Evolutionary conservation across 2,888 invertebrate species (phyloP).

Genomic region (Odontocerum albicorne): DNA sequence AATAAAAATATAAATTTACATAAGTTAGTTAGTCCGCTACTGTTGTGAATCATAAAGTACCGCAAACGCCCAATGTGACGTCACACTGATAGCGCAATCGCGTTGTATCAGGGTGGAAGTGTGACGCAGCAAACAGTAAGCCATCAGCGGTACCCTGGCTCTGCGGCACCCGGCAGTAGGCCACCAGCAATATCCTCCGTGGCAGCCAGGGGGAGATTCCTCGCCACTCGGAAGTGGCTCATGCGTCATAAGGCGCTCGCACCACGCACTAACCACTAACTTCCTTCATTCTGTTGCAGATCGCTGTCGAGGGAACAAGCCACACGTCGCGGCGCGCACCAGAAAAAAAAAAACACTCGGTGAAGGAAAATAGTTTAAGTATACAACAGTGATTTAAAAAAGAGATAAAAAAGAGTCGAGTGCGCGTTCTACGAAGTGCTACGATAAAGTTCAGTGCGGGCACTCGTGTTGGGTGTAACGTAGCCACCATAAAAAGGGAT

Average conservation of each 20-base stretch:
- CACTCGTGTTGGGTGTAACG: conserved; percentile 36
- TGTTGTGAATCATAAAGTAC: too few species aligned
- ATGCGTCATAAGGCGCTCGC: conserved; percentile 20
- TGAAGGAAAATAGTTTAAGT: too few species aligned
- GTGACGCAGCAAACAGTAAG: too few species aligned
- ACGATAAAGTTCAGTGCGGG: conserved; percentile 28
- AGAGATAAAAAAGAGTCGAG: background rate
- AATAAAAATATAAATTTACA: too few species aligned
- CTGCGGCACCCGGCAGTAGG: too few species aligned
- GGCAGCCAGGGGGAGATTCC: conserved; percentile 8
- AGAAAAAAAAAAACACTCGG: background rate
- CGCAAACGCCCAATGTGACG: too few species aligned
- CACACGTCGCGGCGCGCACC: conserved; percentile 5
- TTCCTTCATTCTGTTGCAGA: conserved; percentile 36
- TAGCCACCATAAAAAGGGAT: conserved; percentile 41
- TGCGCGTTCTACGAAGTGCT: conserved; percentile 5
- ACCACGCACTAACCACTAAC: conserved; percentile 25
- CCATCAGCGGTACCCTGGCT: too few species aligned
- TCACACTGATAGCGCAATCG: too few species aligned
- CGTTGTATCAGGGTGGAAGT: too few species aligned
- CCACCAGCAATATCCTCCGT: too few species aligned
- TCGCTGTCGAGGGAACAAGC: conserved; percentile 31
- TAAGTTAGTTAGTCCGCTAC: too few species aligned
- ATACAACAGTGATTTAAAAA: conserved; percentile 3
- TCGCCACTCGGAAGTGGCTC: conserved; percentile 26